phyloP scores from a whole-genome alignment of 1,140 invertebrate species.

The Cherax quadricarinatus region DNA sequence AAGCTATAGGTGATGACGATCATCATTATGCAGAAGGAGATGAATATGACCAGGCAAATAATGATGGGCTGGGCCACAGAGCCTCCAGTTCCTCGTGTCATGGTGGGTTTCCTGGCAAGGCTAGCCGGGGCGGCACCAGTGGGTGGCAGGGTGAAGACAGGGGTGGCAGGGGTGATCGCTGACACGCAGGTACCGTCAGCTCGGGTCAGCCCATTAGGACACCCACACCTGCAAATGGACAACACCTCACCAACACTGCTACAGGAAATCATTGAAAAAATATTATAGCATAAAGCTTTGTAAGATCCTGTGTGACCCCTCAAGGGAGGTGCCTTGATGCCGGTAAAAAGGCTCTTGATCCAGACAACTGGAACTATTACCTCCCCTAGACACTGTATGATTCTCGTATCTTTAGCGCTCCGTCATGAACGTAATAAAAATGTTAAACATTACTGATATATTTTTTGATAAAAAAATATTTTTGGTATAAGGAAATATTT shows the following conservation, averaged over 20 bases:
- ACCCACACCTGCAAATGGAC: neutral
- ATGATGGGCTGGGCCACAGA: neutral
- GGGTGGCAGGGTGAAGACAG: neutral
- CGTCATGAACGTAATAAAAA: no score
- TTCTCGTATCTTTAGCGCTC: no score
- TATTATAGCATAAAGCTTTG: no score
- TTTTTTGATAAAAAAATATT: no score
- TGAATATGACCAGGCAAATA: slow-evolving; percentile 10
- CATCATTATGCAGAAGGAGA: slow-evolving; percentile 40
- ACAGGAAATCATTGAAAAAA: no score
- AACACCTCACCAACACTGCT: neutral
- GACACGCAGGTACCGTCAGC: neutral
- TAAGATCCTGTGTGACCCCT: no score
- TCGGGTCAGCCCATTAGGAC: neutral
- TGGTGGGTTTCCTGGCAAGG: neutral
- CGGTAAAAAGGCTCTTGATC: no score
- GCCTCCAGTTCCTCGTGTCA: neutral
- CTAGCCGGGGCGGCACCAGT: neutral
- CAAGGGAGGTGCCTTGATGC: no score
- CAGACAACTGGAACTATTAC: no score
- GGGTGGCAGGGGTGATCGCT: neutral
- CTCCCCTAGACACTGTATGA: no score
- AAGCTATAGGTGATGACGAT: slow-evolving; percentile 19
- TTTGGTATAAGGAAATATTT: no score
- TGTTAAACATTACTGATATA: no score